Base-by-base conservation (phyloP, 1,140 invertebrate species). In the Epicauta chinensis region DNA sequence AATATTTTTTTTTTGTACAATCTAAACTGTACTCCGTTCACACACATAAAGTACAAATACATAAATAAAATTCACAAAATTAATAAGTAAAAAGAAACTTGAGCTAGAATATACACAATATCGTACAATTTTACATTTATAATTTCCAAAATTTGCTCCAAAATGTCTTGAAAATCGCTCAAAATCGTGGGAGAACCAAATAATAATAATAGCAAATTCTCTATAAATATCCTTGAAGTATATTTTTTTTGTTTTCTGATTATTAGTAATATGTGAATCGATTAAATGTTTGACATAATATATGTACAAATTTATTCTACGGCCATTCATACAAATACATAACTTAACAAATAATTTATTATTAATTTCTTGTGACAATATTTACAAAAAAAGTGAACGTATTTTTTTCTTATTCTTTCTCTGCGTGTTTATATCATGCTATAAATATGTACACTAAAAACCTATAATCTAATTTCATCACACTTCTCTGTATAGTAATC, bases 71-170 rank as follows among this genome's bases (percentile, higher is more conserved):
- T 50, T 53, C 56, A 59, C 57, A 63, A 63, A 61, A 49, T 61
- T 61, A 62, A 52, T 61, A 53, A 59, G 58, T 40, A 57, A 54
- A 46, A 38, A 39, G 51, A 63, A 63, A 63, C 56, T 63, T 65
- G 58, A 65, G 58, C 66, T 66, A 65, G 59, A 56, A 53, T 66
- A 62, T 68, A 65, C 59, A 68, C 63, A 68, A 59, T 64, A 68
- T 68, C 59, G 57, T 68, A 68, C 62, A 67, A 62, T 59, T 66
- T 62, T 64, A 63, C 58, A 62, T 52, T 46, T 44, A 54, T 49
- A 38, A 36, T 44, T 16, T 45, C 12, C 16, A 41, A n/a, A 23
- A 23, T 23, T 23, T 23, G 1, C 7, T 23, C 7, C 23, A 23
- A 23, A 23, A 23, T 5, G 4, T 23, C 23, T 23, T 7, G 7